Evolutionary conservation across 2,888 invertebrate genomes (phyloP).

Genomic region (Eubasilissa splendida): DNA sequence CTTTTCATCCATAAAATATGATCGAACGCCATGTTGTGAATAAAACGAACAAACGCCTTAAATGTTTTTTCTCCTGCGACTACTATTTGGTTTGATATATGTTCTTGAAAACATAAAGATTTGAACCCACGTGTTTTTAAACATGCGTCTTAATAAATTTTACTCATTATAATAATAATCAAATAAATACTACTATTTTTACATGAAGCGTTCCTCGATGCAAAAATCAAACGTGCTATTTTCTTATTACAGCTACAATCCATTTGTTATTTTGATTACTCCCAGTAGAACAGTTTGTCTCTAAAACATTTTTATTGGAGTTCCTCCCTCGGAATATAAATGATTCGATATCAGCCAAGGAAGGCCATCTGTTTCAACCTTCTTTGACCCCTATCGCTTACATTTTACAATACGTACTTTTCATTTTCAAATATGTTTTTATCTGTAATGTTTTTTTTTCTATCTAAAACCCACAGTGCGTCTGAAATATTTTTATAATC

Average conservation of each 20-base stretch:
- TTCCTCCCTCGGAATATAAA: constrained; percentile 56
- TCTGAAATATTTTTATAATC: too few species aligned
- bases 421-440: too few species aligned
- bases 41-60: constrained; percentile 40
- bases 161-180: not conserved
- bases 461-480: too few species aligned
- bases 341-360: constrained; percentile 53
- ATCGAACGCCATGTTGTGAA: constrained; percentile 38
- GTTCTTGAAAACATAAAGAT: not conserved
- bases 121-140: not conserved
- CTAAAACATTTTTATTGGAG: constrained; percentile 57
- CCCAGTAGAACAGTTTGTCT: constrained; percentile 56
- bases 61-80: constrained; percentile 1
- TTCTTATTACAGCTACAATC: constrained; percentile 30
- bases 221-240: constrained; percentile 42
- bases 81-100: constrained; percentile 15
- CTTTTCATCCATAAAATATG: constrained; percentile 36
- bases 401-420: too few species aligned
- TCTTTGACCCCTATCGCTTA: constrained; percentile 29
- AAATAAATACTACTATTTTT: not conserved
- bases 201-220: not conserved
- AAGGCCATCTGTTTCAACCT: constrained; percentile 52
- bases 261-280: constrained; percentile 56
- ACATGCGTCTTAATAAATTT: not conserved
- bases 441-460: too few species aligned